A percentile compares a stretch with the other conserved stretches of the same genome.
Conservation (phyloP, 2,888 invertebrate genomes). For the Crossocerus cetratus region DNA sequence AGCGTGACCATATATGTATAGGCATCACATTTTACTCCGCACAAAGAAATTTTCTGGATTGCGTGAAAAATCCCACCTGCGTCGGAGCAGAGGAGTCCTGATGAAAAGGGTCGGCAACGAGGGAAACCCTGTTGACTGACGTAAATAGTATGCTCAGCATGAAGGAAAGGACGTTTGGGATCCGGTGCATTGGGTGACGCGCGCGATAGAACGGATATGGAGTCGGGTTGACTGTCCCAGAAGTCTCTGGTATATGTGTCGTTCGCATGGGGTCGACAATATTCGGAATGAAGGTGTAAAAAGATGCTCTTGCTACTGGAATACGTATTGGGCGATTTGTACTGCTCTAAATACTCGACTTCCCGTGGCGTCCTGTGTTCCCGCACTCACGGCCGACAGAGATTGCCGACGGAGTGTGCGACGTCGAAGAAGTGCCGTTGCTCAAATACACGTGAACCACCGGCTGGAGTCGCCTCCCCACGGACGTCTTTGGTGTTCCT, state of each 20-base stretch:
- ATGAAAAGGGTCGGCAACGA: too few species aligned
- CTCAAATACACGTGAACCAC: too few species aligned
- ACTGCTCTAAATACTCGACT: constrained; percentile 4
- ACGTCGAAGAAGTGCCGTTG: too few species aligned
- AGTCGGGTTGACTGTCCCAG: too few species aligned
- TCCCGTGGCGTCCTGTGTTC: background rate
- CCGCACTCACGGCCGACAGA: background rate
- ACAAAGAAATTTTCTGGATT: constrained; percentile 20
- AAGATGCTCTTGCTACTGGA: constrained; percentile 1
- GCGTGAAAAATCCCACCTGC: constrained; percentile 19
- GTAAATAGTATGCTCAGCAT: background rate
- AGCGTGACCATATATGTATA: constrained; percentile 40
- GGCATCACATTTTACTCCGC: constrained; percentile 34
- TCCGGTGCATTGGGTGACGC: too few species aligned
- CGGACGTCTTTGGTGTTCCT: background rate
- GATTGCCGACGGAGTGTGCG: background rate
- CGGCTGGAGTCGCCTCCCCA: too few species aligned
- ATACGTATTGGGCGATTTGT: constrained; percentile 1
- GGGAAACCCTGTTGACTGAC: background rate
- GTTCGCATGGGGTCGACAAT: background rate
- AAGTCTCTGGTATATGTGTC: too few species aligned
- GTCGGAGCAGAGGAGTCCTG: background rate
- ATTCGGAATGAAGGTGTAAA: background rate
- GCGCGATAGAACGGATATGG: too few species aligned
- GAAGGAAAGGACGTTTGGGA: too few species aligned